Evolutionary conservation across 2,113 vertebrate genomes (phyloP), one percentile per base, ranked within the genome.

Genomic region (Alces alces): DNA sequence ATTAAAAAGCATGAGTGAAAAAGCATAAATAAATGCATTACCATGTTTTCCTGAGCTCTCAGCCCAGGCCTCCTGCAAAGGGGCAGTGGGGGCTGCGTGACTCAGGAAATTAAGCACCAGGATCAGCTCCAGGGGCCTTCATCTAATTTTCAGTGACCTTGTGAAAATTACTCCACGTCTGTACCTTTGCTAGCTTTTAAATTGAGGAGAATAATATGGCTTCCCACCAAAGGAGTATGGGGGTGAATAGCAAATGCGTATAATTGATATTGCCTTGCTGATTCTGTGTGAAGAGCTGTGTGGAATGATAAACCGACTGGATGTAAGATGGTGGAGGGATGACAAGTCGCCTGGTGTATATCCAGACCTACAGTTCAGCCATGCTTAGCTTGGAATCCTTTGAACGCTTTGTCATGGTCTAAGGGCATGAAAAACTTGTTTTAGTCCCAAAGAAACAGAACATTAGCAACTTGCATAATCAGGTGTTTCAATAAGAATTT

Each of bases 81-180:
- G 9, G 30, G 60, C 1, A 1, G 4, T 21, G 12, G 3, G 21
- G 25, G 16, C 9, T 8, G 7, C 0, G 0, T 23, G 66, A 90
- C 85, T 89, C 50, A 39, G 30, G 33, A 55, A 95, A 86, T 90
- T 52, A 52, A 45, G 58, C 54, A 45, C 10, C 3, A 6, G 2
- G 21, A 39, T 88, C 23, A 19, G 19, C 43, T 76, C 50, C 45
- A n/a, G 73, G 73, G 36, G 73, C 9, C 82, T 82, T 76, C n/a
- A 7, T 87, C 54, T 80, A 89, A 92, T 96, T 96, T 90, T 83
- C 92, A 93, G 21, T 97, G 96, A 95, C 97, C 90, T 96, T 97
- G 88, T 78, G 85, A 95, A 97, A 93, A 70, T 47, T 52, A 73
- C 91, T 79, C 85, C 30, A 79, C 47, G 36, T 70, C 36, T 83